Conservation (phyloP, 2,888 invertebrate species). For the Ichneumoninae sp. region DNA sequence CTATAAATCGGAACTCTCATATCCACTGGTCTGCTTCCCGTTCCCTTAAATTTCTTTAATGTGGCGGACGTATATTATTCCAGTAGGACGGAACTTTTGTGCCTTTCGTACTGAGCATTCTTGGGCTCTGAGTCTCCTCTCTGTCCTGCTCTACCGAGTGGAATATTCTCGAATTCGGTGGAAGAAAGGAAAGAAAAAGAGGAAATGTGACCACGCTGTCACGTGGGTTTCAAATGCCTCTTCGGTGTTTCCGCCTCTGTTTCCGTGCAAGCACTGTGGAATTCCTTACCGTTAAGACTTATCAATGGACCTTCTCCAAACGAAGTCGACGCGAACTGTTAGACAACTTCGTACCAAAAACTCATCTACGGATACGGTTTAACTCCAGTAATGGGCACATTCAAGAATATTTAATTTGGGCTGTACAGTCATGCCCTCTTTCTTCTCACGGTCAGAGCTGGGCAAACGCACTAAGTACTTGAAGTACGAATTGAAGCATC, state of each 20-base stretch:
- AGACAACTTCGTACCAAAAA: too few species aligned
- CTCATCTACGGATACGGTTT: too few species aligned
- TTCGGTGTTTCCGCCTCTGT: not conserved
- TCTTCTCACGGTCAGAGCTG: not conserved
- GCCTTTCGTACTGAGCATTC: conserved; percentile 60
- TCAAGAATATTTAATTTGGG: too few species aligned
- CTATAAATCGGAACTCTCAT: conserved; percentile 79
- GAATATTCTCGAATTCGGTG: conserved; percentile 50
- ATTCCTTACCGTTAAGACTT: too few species aligned
- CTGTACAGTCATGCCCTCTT: not conserved
- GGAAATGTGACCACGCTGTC: conserved; percentile 8
- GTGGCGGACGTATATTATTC: conserved; percentile 77
- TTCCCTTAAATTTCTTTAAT: conserved; percentile 80
- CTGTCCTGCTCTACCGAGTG: conserved; percentile 33
- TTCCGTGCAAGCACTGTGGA: not conserved
- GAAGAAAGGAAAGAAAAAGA: conserved; percentile 8
- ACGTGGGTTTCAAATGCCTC: conserved; percentile 15
- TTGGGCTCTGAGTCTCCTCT: conserved; percentile 40
- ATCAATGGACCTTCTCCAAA: too few species aligned
- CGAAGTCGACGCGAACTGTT: too few species aligned
- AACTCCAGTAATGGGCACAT: too few species aligned
- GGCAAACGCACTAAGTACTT: too few species aligned
- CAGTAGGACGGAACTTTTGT: conserved; percentile 71
- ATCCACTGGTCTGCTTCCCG: conserved; percentile 72
- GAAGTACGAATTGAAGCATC: too few species aligned